Evolutionary conservation across 2,888 invertebrate species (phyloP), one percentile per base, ranked within the genome.

Genomic region (Chaetogeoica ovagalla): DNA sequence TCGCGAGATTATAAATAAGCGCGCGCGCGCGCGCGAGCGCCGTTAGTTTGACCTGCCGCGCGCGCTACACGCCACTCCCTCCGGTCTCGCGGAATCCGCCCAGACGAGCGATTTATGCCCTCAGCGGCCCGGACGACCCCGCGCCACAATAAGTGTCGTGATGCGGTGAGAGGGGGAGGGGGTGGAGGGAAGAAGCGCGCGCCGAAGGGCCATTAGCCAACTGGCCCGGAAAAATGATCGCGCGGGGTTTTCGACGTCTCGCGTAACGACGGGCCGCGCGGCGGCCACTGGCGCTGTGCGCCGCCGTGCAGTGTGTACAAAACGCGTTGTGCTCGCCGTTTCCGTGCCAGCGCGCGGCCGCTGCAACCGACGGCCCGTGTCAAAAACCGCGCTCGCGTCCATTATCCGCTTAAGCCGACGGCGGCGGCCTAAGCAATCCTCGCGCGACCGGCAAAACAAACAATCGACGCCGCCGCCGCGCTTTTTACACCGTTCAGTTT

Each of bases 161-260:
- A n/a, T n/a, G n/a, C n/a, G n/a, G n/a, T n/a, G n/a, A n/a, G n/a
- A n/a, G n/a, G n/a, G n/a, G n/a, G n/a, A n/a, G 43, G 6, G 19
- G 15, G 43, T 19, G 17, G 37, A 30, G 30, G 30, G 30, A 4
- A 30, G 30, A 30, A 30, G 52, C 65, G 72, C 43, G 39, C 59
- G 52, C 65, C n/a, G 83, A 83, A 83, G 85, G 84, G 86, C 87
- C 88, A 88, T 89, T 88, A 88, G 88, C 88, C 88, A 88, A 89
- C 86, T 88, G 88, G 88, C 86, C 87, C 86, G 89, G 89, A 89
- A 89, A 89, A 89, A 88, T 88, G 74, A 65, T 74, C 65, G 63
- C n/a, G 88, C 87, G 87, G 86, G 87, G 87, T 72, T 82, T 82
- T 21, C 8, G 81, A 39, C 55, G 65, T 17, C n/a, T n/a, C n/a